phyloP scores from a whole-genome alignment of 1,140 invertebrate genomes.

The Cherax quadricarinatus region DNA sequence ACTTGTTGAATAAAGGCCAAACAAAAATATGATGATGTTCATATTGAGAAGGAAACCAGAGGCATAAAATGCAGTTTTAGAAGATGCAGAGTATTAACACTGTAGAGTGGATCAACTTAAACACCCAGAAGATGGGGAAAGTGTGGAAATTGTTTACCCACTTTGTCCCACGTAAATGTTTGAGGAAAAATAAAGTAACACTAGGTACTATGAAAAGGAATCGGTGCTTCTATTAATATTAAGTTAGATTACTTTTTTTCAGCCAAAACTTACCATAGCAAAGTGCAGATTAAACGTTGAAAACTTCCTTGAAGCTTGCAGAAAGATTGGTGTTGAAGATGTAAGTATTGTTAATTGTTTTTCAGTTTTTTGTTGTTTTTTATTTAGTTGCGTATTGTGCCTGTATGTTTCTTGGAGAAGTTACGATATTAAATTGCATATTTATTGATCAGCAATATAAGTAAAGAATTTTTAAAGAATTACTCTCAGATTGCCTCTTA shows the following conservation, averaged over 20 bases:
- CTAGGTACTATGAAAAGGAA: no score
- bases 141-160: no score
- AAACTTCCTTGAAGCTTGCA: slow-evolving; percentile 95
- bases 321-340: slow-evolving; percentile 94
- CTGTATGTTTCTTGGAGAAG: slow-evolving; percentile 40
- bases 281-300: slow-evolving; percentile 95
- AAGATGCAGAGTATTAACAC: no score
- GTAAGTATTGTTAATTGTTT: slow-evolving; percentile 80
- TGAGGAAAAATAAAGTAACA: no score
- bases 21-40: no score
- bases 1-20: no score
- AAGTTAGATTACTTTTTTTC: slow-evolving; percentile 75
- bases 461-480: neutral
- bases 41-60: no score
- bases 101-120: no score
- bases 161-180: no score
- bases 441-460: neutral
- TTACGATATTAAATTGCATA: neutral
- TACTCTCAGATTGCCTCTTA: neutral
- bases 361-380: neutral
- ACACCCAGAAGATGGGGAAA: no score
- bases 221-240: no score
- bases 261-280: slow-evolving; percentile 96
- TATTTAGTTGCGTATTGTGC: slow-evolving; percentile 14
- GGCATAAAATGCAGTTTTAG: no score